Percentiles rank a stretch among this genome's conserved stretches.
These are phyloP conservation scores for Rhogogaster chlorosoma DNA, from an alignment of 2,888 invertebrate genomes.

Conservation along the genomic window DNA sequence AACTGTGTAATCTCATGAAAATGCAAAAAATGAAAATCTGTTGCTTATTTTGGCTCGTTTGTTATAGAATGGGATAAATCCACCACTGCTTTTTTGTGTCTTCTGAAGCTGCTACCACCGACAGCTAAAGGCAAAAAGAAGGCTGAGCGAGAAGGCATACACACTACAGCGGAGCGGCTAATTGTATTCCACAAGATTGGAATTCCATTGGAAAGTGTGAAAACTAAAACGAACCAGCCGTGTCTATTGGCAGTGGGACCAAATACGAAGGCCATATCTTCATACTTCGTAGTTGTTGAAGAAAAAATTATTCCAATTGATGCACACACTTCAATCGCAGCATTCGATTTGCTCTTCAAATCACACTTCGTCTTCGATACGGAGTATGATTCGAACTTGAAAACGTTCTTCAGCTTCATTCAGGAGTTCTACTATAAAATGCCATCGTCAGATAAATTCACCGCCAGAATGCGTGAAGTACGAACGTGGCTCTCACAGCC, in stretches of 20 bases:
- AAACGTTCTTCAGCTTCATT: conserved; percentile 54
- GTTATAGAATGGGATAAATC: conserved; percentile 55
- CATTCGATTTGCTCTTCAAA: conserved; percentile 58
- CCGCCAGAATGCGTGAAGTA: conserved; percentile 57
- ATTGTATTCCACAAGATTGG: background rate
- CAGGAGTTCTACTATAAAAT: conserved; percentile 56
- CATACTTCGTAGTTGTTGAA: conserved; percentile 46
- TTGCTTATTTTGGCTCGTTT: background rate
- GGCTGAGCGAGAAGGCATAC: conserved; percentile 42
- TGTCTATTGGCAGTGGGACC: conserved; percentile 56
- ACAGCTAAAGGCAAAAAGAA: conserved; percentile 54
- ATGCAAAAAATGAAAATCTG: background rate
- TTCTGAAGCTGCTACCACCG: conserved; percentile 54
- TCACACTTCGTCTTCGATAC: conserved; percentile 54
- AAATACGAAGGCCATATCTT: conserved; percentile 52
- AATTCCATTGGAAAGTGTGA: conserved; percentile 33
- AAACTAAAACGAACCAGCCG: conserved; percentile 42
- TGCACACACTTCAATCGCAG: conserved; percentile 40
- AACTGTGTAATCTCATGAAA: conserved; percentile 36
- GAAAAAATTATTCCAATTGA: conserved; percentile 53
- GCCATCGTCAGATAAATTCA: conserved; percentile 41
- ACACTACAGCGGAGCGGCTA: too few relatives aligned
- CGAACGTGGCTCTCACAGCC: conserved; percentile 53
- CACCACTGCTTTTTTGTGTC: conserved; percentile 51
- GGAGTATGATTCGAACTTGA: conserved; percentile 48